Evolutionary conservation across 2,113 vertebrate genomes (phyloP), one percentile per base, ranked within the genome.

Genomic region (Naja naja): DNA sequence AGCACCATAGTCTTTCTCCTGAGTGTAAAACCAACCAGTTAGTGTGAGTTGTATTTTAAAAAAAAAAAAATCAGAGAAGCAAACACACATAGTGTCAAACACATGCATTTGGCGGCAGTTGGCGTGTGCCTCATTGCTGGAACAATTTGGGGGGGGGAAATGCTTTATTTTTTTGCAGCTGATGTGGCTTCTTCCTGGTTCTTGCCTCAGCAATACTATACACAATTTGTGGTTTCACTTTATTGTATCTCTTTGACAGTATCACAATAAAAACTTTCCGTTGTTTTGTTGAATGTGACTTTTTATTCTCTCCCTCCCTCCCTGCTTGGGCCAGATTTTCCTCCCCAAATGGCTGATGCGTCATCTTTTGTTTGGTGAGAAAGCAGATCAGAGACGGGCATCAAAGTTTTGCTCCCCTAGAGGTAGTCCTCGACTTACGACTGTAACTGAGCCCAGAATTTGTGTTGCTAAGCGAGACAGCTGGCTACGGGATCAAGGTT

Each of bases 221-320:
- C 97, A 98, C 98, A 97, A 97, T 97, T 97, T 96, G 98, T 99
- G 96, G 97, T 98, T 98, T 98, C 98, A 99, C 98, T 98, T 98
- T 98, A 98, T 98, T 98, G 98, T 98, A 98, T 98, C 97, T 97
- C 96, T 95, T 96, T 25, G 92, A 96, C 97, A 98, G 98, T 99
- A 98, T 98, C 98, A 98, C 98, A 99, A 99, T 99, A 99, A 99
- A 99, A 96, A 95, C 98, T 98, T 98, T 98, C 97, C 97, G 22
- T 97, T 95, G 96, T 97, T 97, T 97, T 96, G 96, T 95, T 96
- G 96, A 94, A 85, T 95, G n/a, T 95, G 18, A 88, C 49, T 90
- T 89, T 89, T 89, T 54, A 22, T 96, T 39, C 6, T 64, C 60
- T 22, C 23, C 23, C 95, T 30, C 27, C 60, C 47, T n/a, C 60